Conservation (phyloP, 2,113 vertebrate genomes). For the Scortum barcoo region DNA sequence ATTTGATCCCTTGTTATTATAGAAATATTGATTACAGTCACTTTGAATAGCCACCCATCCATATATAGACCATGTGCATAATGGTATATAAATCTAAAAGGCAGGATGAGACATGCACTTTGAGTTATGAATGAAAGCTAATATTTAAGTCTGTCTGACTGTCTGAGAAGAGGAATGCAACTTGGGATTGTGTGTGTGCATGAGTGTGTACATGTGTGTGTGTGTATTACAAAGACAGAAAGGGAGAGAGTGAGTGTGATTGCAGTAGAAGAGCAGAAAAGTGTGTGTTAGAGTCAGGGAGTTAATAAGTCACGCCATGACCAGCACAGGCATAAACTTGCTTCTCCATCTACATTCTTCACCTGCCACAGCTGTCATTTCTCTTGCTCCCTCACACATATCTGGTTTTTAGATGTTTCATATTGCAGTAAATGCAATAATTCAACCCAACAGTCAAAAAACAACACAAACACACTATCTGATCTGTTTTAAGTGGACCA, state of each 20-base stretch:
- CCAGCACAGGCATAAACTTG: slow-evolving; percentile 67
- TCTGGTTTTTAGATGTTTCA: background rate
- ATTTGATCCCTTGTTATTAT: background rate
- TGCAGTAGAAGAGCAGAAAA: background rate
- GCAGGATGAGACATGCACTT: background rate
- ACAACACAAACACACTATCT: background rate
- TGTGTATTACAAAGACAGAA: background rate
- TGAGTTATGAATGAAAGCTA: background rate
- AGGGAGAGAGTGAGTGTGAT: background rate
- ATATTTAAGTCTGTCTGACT: slow-evolving; percentile 30
- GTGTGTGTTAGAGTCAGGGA: slow-evolving; percentile 8
- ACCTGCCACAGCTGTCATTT: slow-evolving; percentile 25
- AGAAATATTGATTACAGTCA: background rate
- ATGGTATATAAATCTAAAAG: slow-evolving; percentile 1
- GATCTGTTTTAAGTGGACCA: background rate
- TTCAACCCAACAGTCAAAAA: background rate
- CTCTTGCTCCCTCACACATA: background rate
- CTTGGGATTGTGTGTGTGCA: background rate
- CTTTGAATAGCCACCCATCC: background rate
- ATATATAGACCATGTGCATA: background rate
- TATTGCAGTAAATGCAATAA: no score
- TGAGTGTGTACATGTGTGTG: background rate
- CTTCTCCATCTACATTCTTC: slow-evolving; percentile 59
- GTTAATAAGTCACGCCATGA: slow-evolving; percentile 37
- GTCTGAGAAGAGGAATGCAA: slow-evolving; percentile 30